Percentiles rank a stretch among this genome's conserved stretches.
These are phyloP conservation scores for Tragulus kanchil DNA, from an alignment of 2,113 vertebrate species.

Conservation along the genomic window DNA sequence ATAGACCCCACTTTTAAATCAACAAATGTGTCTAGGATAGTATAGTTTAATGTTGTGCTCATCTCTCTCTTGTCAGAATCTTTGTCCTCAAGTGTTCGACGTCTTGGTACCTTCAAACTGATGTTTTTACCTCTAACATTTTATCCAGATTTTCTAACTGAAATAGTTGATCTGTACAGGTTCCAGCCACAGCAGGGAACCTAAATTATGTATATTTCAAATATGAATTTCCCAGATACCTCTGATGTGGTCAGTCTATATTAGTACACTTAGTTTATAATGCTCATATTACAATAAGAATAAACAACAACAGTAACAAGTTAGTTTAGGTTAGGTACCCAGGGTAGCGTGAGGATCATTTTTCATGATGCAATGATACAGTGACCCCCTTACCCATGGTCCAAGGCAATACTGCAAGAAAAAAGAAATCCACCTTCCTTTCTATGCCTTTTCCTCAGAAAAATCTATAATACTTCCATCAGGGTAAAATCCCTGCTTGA, in stretches of 20 bases:
- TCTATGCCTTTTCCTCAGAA: neutral
- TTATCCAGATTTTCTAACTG: neutral
- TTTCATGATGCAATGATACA: neutral
- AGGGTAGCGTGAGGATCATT: neutral
- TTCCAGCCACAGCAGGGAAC: neutral
- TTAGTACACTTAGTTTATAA: neutral
- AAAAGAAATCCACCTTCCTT: neutral
- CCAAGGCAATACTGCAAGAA: neutral
- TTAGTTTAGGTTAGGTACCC: neutral
- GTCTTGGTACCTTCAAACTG: neutral
- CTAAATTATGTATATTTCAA: neutral
- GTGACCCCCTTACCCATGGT: no score
- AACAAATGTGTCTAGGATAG: neutral
- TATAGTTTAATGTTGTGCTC: neutral
- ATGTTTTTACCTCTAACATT: conserved; percentile 16
- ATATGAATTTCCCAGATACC: neutral
- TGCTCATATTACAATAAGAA: neutral
- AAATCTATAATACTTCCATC: neutral
- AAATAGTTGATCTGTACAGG: neutral
- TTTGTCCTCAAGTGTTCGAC: neutral
- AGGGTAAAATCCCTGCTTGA: neutral
- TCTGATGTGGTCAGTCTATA: neutral
- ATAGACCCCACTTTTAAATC: neutral
- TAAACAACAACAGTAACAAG: neutral
- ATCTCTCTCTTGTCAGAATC: neutral